Evolutionary conservation across 2,113 vertebrate genomes (phyloP).

Genomic region (Paradoxurus hermaphroditus): DNA sequence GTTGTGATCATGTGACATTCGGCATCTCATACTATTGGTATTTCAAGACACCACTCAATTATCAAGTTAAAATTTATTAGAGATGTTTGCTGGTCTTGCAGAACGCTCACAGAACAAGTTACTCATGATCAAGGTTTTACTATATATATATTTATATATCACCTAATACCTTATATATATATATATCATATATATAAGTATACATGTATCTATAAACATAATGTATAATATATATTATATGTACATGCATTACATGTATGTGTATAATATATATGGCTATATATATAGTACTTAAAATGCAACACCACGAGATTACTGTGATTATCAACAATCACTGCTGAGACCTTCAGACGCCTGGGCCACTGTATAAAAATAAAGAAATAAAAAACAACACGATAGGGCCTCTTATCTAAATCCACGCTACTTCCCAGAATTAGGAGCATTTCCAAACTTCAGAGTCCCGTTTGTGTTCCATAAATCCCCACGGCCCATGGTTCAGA

Average conservation of each 20-base stretch:
- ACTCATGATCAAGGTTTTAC: no score
- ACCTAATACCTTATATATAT: not conserved
- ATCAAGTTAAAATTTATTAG: no score
- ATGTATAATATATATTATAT: not conserved
- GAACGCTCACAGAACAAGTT: no score
- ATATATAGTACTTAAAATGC: not conserved
- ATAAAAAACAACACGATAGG: not conserved
- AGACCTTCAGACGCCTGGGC: not conserved
- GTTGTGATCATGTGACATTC: no score
- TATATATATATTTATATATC: not conserved
- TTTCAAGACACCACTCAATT: no score
- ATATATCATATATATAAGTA: not conserved
- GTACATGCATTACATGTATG: not conserved
- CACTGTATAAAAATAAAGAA: not conserved
- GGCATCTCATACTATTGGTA: no score
- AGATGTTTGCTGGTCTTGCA: no score
- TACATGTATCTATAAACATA: not conserved
- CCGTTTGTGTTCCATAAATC: slow-evolving; percentile 21
- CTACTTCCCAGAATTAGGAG: slow-evolving; percentile 8
- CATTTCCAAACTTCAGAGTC: slow-evolving; percentile 16
- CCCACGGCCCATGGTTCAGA: not conserved
- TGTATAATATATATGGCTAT: not conserved
- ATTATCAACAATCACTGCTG: not conserved
- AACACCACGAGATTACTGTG: not conserved
- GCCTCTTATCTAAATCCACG: not conserved